Base-by-base conservation (phyloP, 2,797 vertebrate genomes). In the Stomatorhinus walkeri region DNA sequence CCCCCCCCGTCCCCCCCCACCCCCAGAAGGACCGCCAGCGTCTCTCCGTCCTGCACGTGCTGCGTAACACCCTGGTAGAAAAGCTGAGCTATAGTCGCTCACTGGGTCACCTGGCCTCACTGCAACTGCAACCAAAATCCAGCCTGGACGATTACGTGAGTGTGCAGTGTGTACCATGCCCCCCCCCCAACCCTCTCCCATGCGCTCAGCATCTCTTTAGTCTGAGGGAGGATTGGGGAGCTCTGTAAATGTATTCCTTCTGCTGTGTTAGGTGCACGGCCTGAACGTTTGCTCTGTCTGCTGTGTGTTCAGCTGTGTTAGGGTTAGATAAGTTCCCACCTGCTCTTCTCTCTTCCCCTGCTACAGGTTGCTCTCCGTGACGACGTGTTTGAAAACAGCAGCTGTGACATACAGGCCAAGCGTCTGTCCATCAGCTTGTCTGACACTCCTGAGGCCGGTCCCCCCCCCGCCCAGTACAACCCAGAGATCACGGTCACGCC, bases 141-240 rank as follows among this genome's bases (percentile, higher is more conserved):
- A 97, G 96, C 95, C 97, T 97, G 95, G 97, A 98, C 96, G 96
- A 96, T 92, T 98, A 98, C 95, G 98, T 99, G 98, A 99, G 98
- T 98, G 95, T 94, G 92, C 24, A 85, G 68, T 68, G 88, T 90
- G 90, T 91, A 22, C 56, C n/a, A 8, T 22, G n/a, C 8, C 22
- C 0, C 88, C 88, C 56, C 87, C 81, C 43, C 85, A 8, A 51
- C 52, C 40, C n/a, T 36, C 68, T n/a, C 54, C 54, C 54, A 59
- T 90, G 81, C 64, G 56, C 36, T n/a, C 36, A 43, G 51, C n/a
- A 36, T 87, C 14, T 48, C 28, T 83, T 9, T 1, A 76, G 32
- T 19, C 68, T 72, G 24, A 68, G 10, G 64, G 24, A 19, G 56
- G 64, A n/a, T 22, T 88, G 68, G 8, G 48, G 68, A 40, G 14